Evolutionary conservation across 2,113 vertebrate genomes (phyloP).

Genomic region (Microcebus griseorufus): DNA sequence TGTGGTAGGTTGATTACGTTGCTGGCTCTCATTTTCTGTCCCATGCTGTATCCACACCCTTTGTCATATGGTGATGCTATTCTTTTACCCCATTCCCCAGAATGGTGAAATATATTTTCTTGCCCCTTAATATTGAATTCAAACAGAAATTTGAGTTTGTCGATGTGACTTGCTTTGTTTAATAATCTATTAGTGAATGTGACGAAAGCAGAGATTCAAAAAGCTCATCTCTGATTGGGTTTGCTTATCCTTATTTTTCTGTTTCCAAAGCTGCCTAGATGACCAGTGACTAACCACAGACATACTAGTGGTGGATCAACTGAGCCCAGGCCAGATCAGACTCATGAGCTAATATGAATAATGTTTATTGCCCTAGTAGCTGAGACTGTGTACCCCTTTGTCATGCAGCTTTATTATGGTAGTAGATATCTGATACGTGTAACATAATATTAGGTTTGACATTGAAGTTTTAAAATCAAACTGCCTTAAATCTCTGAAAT

Average conservation of each 20-base stretch:
- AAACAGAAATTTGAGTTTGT: neutral
- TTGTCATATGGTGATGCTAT: neutral
- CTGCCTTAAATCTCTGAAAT: neutral
- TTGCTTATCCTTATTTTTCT: neutral
- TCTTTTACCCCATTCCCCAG: neutral
- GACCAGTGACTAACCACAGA: neutral
- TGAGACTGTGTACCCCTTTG: neutral
- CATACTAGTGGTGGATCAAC: neutral
- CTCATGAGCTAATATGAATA: neutral
- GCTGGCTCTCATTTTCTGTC: neutral
- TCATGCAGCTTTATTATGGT: neutral
- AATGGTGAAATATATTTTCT: neutral
- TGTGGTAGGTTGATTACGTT: neutral
- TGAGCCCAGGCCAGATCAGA: neutral
- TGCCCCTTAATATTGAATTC: neutral
- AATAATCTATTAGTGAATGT: neutral
- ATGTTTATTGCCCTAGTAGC: neutral
- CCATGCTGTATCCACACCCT: rapidly evolving
- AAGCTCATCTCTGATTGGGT: neutral
- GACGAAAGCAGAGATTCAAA: neutral
- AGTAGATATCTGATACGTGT: neutral
- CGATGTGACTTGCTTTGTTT: neutral
- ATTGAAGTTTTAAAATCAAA: neutral
- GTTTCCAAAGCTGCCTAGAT: neutral
- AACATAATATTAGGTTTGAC: neutral